phyloP scores from a whole-genome alignment of 1,140 invertebrate species.

The Nephila pilipes region DNA sequence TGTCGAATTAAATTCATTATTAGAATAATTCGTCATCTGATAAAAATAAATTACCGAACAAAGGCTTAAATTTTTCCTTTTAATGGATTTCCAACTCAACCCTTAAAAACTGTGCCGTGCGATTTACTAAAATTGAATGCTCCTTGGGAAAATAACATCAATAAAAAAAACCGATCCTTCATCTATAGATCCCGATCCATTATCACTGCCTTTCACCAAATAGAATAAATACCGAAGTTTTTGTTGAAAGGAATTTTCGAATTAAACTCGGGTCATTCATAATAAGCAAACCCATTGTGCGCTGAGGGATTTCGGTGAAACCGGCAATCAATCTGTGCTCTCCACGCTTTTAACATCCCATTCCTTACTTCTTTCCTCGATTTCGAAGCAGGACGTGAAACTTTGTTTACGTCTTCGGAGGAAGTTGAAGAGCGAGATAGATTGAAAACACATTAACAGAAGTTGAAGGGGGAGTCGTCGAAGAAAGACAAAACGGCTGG shows the following conservation, averaged over 20 bases:
- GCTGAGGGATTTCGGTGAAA: neutral
- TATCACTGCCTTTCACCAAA: neutral
- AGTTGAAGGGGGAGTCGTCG: neutral
- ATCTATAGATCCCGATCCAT: neutral
- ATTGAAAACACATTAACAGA: slow-evolving; percentile 60
- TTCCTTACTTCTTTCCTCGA: slow-evolving; percentile 15
- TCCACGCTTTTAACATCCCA: slow-evolving; percentile 36
- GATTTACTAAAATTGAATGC: slow-evolving; percentile 8
- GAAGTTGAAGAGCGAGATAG: slow-evolving; percentile 43
- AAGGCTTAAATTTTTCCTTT: neutral
- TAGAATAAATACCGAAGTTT: slow-evolving; percentile 53
- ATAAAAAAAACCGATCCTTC: neutral
- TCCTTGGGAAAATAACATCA: neutral
- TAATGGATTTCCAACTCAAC: neutral
- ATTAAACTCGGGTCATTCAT: slow-evolving; percentile 51
- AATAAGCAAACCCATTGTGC: slow-evolving; percentile 52
- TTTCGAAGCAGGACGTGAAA: slow-evolving; percentile 30
- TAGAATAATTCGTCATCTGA: neutral
- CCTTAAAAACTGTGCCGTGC: neutral
- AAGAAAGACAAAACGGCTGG: slow-evolving; percentile 23
- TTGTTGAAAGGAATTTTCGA: slow-evolving; percentile 56
- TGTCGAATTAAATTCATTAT: too few relatives aligned
- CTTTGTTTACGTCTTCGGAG: slow-evolving; percentile 37
- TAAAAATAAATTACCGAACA: neutral
- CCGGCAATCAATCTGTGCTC: slow-evolving; percentile 45